Evolutionary conservation across 2,113 vertebrate genomes (phyloP), one percentile per base, ranked within the genome.

Genomic region (Anseranas semipalmata): DNA sequence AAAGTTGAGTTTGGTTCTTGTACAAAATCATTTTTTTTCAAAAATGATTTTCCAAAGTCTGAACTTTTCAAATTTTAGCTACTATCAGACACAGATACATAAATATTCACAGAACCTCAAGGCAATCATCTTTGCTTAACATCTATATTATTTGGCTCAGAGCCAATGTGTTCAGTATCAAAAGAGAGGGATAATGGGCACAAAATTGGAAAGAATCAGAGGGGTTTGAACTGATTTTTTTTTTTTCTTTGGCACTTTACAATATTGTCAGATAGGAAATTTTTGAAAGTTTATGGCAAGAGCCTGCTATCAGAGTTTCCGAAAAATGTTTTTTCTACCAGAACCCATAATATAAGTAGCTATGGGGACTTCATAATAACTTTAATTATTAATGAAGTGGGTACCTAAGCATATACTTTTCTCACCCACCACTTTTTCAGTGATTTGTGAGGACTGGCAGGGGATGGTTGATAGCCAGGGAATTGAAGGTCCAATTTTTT

Each of bases 401-500:
- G 1, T 7, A 25, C 35, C 7, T 48, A 41, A 77, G 2, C 9
- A 20, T 30, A 8, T 59, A 21, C 0, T 37, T 81, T 81, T 56
- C 77, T 74, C 19, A 73, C 52, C 4, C 18, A 58, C 14, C 58
- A 10, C 3, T 60, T 73, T 94, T 45, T 16, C 5, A 6, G 25
- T 33, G 37, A 53, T 66, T 84, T 91, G 4, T 74, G 39, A 63
- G 8, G 67, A 20, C 10, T 41, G 1, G 0, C 37, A 60, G 33
- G 7, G 21, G 37, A 18, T 1, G 0, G 2, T 21, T 55, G 13
- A 41, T 28, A 67, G 20, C 2, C 28, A 45, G 18, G 6, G 32
- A 84, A 77, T 17, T 32, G 24, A 50, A 45, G 9, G 3, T 28
- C 56, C 10, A n/a, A 7, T 52, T 71, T 65, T 65, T 93, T 87